These are phyloP conservation scores for Cyprinella venusta DNA, from an alignment of 2,797 vertebrate genomes.

Conservation along the genomic window DNA sequence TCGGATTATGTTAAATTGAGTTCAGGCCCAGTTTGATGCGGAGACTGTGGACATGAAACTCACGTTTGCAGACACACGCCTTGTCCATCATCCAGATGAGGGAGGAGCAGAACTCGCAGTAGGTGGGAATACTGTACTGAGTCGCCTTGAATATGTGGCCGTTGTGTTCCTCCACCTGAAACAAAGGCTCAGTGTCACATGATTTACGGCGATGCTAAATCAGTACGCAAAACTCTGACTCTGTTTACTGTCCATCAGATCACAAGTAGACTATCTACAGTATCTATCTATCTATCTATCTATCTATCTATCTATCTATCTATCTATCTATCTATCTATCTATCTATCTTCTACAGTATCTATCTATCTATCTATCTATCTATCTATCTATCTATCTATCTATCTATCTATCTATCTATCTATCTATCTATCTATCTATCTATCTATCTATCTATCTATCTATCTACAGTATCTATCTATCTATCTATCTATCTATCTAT, in stretches of 20 bases:
- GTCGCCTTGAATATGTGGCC: slow-evolving; percentile 98
- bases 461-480: too few species aligned
- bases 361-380: too few species aligned
- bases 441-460: too few species aligned
- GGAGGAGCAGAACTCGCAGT: slow-evolving; percentile 98
- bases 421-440: too few species aligned
- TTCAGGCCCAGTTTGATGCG: slow-evolving; percentile 50
- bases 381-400: too few species aligned
- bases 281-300: too few species aligned
- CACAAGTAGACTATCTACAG: neutral
- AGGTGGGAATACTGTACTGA: slow-evolving; percentile 98
- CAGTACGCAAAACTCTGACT: neutral
- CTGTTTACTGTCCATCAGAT: neutral
- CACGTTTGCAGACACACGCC: slow-evolving; percentile 97
- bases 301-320: too few species aligned
- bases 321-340: too few species aligned
- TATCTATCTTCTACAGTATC: too few species aligned
- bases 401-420: too few species aligned
- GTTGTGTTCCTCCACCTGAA: slow-evolving; percentile 96
- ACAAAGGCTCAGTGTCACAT: neutral
- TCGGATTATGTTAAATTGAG: slow-evolving; percentile 70
- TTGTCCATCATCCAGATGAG: slow-evolving; percentile 99
- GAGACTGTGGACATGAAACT: slow-evolving; percentile 68
- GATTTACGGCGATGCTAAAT: neutral
- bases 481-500: too few species aligned